Evolutionary conservation across 2,888 invertebrate genomes (phyloP).

Genomic region (Himalopsyche japonica): DNA sequence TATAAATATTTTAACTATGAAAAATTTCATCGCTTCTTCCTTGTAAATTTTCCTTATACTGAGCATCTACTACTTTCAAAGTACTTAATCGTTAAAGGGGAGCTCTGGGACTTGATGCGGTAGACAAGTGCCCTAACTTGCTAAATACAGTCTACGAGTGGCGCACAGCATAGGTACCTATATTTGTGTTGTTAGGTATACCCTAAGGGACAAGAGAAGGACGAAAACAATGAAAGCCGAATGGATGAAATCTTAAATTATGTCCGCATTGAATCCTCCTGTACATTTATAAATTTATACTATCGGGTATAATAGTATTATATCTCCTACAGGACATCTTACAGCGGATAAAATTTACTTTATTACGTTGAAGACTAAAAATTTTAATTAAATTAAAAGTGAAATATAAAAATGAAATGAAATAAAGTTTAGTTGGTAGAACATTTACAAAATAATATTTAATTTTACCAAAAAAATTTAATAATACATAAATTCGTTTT

Average conservation of each 20-base stretch:
- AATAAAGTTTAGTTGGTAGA: no score
- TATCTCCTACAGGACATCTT: no score
- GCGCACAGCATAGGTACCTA: neutral
- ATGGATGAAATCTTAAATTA: neutral
- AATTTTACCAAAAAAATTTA: no score
- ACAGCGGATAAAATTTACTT: no score
- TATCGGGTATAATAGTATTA: no score
- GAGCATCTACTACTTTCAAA: neutral
- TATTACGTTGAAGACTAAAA: no score
- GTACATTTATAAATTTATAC: neutral
- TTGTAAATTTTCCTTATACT: neutral
- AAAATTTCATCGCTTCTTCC: neutral
- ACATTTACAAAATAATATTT: no score
- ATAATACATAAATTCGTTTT: no score
- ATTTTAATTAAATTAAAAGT: no score
- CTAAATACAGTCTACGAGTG: neutral
- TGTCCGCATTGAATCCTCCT: neutral
- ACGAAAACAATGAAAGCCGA: neutral
- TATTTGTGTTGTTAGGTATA: neutral
- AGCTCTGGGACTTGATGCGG: slow-evolving; percentile 3
- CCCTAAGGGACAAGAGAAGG: neutral
- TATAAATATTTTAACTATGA: neutral
- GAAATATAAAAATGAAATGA: no score
- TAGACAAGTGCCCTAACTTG: slow-evolving; percentile 7
- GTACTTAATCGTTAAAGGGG: slow-evolving; percentile 25